A percentile compares a stretch with the other conserved stretches of the same genome.
Conservation (phyloP, 2,797 vertebrate species). For the Anguilla pacifica region DNA sequence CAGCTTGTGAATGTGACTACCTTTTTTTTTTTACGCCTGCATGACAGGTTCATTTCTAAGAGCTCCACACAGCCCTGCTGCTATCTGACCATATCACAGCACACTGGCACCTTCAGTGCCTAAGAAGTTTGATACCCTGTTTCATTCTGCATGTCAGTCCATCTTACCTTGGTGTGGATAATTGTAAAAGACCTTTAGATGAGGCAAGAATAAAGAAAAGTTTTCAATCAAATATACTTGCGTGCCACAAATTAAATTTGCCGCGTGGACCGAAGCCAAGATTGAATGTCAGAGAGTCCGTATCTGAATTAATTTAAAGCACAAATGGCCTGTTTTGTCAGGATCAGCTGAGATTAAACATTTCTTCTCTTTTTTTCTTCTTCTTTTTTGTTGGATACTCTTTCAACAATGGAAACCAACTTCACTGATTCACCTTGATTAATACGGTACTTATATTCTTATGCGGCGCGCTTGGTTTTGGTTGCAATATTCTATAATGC, state of each 20-base stretch:
- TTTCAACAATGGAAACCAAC: background rate
- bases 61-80: background rate
- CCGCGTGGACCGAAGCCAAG: background rate
- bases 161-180: background rate
- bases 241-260: background rate
- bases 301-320: background rate
- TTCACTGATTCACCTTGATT: background rate
- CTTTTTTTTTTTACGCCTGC: too few relatives aligned
- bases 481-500: background rate
- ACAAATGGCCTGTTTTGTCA: background rate
- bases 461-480: background rate
- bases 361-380: too few relatives aligned
- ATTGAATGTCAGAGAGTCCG: background rate
- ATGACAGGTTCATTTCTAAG: background rate
- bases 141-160: background rate
- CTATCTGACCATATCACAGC: background rate
- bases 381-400: too few relatives aligned
- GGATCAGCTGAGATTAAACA: background rate
- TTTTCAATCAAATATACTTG: background rate
- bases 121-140: background rate
- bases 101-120: background rate
- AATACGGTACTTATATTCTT: background rate
- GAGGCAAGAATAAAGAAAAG: background rate
- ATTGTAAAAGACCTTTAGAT: background rate
- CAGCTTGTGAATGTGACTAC: too few relatives aligned